Evolutionary conservation across 2,113 vertebrate genomes (phyloP).

Genomic region (Neogobius melanostomus): DNA sequence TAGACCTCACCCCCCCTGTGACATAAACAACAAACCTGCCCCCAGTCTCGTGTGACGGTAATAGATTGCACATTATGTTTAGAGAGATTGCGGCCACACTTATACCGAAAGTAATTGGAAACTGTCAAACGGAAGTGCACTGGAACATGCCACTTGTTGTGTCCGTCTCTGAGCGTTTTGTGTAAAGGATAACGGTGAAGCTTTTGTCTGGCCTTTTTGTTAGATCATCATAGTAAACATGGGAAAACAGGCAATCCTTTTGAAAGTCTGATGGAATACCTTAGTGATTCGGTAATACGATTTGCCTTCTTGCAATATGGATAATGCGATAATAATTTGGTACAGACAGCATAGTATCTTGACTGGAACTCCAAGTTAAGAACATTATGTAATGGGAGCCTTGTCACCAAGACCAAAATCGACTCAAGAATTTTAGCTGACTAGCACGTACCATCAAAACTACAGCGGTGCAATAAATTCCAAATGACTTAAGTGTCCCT

Average conservation of each 20-base stretch:
- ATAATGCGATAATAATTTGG: too few relatives aligned
- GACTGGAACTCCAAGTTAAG: not conserved
- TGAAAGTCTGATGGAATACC: too few relatives aligned
- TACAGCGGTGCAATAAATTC: slow-evolving; percentile 46
- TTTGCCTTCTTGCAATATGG: too few relatives aligned
- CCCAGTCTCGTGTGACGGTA: not conserved
- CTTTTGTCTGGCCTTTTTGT: too few relatives aligned
- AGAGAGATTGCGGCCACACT: not conserved
- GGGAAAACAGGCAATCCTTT: too few relatives aligned
- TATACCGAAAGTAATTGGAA: not conserved
- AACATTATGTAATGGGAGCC: not conserved
- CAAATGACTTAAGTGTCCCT: slow-evolving; percentile 48
- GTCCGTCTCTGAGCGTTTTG: too few relatives aligned
- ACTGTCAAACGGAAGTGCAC: not conserved
- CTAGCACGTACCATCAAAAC: slow-evolving; percentile 34
- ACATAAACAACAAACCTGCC: not conserved
- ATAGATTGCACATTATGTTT: not conserved
- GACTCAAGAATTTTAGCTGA: slow-evolving; percentile 51
- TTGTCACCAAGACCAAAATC: not conserved
- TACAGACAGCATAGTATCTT: too few relatives aligned
- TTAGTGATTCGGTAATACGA: too few relatives aligned
- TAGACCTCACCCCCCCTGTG: too few relatives aligned
- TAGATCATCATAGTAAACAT: too few relatives aligned
- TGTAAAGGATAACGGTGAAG: too few relatives aligned
- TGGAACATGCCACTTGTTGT: too few relatives aligned